Evolutionary conservation across 1,140 invertebrate species (phyloP), one percentile per base, ranked within the genome.

Genomic region (Meloidogyne exigua): DNA sequence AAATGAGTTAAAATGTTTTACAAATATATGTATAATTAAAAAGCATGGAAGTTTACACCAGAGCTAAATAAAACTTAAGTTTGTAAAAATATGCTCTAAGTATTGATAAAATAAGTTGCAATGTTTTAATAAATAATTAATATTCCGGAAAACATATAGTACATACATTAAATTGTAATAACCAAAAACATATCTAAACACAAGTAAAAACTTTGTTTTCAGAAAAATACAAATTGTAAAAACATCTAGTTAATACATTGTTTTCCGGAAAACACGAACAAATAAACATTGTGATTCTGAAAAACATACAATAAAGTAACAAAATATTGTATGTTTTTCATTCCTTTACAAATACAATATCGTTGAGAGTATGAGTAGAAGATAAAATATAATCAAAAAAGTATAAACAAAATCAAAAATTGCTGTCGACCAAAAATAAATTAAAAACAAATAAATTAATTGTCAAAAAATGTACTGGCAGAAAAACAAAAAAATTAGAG

Each of bases 391-490:
- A 57, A 15, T 7, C 13, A n/a, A 57, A 57, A n/a, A 57, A 57
- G 21, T 57, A 57, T 57, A 57, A 57, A 57, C 49, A 57, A 57
- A 57, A 57, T 57, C 49, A 57, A 57, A 57, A 57, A 57, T 57
- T 57, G 49, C 13, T 57, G 49, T 49, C n/a, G 49, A 9, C 44
- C n/a, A n/a, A n/a, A 49, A 57, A 57, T 10, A 57, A 57, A 57
- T n/a, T 9, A 57, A 57, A n/a, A n/a, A n/a, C 21, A 7, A n/a
- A n/a, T n/a, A n/a, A n/a, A n/a, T 18, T n/a, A n/a, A n/a, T 3
- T 2, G 49, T 57, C 21, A 7, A n/a, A 57, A 57, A n/a, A 57
- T 7, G 15, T 57, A 57, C 49, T 57, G 49, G 49, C 49, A 57
- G 49, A 57, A n/a, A 57, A 57, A n/a, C 18, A 57, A 57, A 57